Evolutionary conservation across 1,140 invertebrate species (phyloP).

Genomic region (Doryteuthis pealeii): DNA sequence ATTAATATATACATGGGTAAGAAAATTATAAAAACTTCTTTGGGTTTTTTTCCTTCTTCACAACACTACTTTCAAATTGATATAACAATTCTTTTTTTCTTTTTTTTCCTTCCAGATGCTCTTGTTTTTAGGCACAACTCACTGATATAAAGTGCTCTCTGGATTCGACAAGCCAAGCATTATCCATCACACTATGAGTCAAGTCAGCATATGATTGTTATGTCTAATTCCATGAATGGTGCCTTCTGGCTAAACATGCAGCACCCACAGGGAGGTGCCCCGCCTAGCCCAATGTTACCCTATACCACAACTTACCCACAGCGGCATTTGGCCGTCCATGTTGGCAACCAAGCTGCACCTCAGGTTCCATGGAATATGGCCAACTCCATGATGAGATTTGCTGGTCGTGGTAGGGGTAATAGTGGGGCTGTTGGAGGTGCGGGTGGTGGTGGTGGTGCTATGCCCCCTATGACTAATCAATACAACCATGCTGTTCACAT

Average conservation of each 20-base stretch:
- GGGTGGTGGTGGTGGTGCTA: too few relatives aligned
- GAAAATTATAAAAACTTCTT: too few relatives aligned
- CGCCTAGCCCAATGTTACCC: not conserved
- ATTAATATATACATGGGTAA: too few relatives aligned
- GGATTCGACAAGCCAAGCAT: not conserved
- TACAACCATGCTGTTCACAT: too few relatives aligned
- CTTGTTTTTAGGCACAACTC: too few relatives aligned
- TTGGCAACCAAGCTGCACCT: not conserved
- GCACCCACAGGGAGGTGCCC: not conserved
- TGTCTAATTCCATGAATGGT: conserved; percentile 9
- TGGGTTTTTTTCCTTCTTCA: too few relatives aligned
- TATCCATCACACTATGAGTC: not conserved
- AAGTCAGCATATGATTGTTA: not conserved
- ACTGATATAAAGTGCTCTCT: too few relatives aligned
- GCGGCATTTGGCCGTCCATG: not conserved
- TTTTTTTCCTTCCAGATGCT: too few relatives aligned
- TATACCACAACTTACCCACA: not conserved
- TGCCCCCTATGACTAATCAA: too few relatives aligned
- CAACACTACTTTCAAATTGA: too few relatives aligned
- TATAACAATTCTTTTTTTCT: too few relatives aligned
- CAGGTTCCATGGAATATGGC: not conserved
- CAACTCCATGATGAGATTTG: not conserved
- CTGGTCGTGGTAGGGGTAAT: not conserved
- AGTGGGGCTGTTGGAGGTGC: too few relatives aligned
- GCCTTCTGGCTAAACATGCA: not conserved